These are phyloP conservation scores for Lasiurus cinereus DNA, from an alignment of 2,113 vertebrate species.

Conservation along the genomic window DNA sequence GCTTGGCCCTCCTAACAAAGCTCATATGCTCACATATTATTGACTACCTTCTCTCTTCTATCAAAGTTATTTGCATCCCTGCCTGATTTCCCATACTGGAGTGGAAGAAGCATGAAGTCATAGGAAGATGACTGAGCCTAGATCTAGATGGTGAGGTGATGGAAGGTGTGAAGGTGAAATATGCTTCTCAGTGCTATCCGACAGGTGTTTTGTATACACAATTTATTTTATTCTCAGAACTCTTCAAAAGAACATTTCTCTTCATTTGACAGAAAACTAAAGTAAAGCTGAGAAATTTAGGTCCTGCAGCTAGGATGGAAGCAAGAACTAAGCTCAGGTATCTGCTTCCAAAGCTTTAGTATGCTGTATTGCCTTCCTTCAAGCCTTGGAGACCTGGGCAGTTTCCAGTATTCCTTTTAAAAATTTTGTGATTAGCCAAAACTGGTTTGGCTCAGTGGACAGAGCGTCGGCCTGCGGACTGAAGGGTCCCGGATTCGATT, in stretches of 20 bases:
- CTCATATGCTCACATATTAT: neutral
- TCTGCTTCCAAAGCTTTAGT: neutral
- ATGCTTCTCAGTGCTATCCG: neutral
- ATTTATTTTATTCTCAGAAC: conserved; percentile 43
- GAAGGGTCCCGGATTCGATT: too few species aligned
- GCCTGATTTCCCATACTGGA: neutral
- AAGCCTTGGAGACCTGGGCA: neutral
- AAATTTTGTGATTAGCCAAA: conserved; percentile 12
- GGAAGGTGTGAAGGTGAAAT: neutral
- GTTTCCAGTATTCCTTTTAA: neutral
- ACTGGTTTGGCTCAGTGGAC: too few species aligned
- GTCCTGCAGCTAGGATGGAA: neutral
- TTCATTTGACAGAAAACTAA: conserved; percentile 28
- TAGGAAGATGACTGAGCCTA: neutral
- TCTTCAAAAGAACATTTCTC: neutral
- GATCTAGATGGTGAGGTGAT: neutral
- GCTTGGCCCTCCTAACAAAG: neutral
- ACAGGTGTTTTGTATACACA: neutral
- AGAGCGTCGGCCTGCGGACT: too few species aligned
- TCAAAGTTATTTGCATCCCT: neutral
- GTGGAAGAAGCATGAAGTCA: neutral
- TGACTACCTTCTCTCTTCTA: neutral
- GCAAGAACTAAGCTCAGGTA: neutral
- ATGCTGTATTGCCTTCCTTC: neutral
- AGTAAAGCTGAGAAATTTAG: neutral